Evolutionary conservation across 2,888 invertebrate genomes (phyloP).

Genomic region (Drosophila cognata): DNA sequence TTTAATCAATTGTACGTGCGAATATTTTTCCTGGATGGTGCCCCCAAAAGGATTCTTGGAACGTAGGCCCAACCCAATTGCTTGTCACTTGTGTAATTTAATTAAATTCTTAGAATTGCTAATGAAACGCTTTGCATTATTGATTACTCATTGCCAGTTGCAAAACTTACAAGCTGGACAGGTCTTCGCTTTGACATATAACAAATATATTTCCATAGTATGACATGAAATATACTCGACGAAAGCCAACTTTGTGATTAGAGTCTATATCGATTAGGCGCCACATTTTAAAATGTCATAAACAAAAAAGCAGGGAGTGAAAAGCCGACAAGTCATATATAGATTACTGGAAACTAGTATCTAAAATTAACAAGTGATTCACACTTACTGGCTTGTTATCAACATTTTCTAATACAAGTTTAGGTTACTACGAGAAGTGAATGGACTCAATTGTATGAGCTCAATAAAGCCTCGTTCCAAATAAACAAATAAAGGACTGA

Average conservation of each 20-base stretch:
- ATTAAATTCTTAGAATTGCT: conserved; percentile 49
- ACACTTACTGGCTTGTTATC: background rate
- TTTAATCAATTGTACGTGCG: conserved; percentile 82
- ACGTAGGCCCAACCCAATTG: background rate
- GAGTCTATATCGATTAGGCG: conserved; percentile 21
- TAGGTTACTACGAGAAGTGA: background rate
- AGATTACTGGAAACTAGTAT: conserved; percentile 24
- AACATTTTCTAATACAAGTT: background rate
- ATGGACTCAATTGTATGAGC: background rate
- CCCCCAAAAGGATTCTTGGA: conserved; percentile 7
- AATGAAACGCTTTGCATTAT: conserved; percentile 25
- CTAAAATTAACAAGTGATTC: background rate
- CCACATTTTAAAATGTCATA: conserved; percentile 12
- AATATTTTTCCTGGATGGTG: conserved; percentile 43
- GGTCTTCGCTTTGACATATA: background rate
- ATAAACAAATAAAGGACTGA: background rate
- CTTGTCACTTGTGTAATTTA: conserved; percentile 43
- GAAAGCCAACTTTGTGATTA: background rate
- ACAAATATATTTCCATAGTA: background rate
- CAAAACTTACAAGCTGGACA: background rate
- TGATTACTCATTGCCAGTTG: conserved; percentile 14
- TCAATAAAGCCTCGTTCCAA: background rate
- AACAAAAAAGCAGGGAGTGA: background rate
- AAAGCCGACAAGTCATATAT: conserved; percentile 14
- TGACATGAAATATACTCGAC: background rate